Base-by-base conservation (phyloP, 2,888 invertebrate species). In the Hoplodrina ambigua region DNA sequence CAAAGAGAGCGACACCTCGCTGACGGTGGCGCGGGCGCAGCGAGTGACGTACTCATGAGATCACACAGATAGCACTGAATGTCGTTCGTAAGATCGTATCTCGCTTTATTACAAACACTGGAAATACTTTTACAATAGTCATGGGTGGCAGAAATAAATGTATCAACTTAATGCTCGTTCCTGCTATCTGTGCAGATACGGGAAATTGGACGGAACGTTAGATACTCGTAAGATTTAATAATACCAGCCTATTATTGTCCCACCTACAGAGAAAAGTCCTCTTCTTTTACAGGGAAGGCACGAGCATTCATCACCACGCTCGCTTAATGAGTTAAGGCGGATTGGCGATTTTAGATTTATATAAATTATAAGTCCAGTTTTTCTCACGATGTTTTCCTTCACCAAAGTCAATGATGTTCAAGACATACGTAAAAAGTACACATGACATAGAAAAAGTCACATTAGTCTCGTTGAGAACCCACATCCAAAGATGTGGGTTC, bases 1-100 rank as follows among this genome's bases (percentile, higher is more conserved):
- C 84, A 85, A 85, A 86, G 78, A 80, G 84, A 78, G 75, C 85
- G 85, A 84, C 84, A 82, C 80, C 69, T 84, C 75, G 60, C 72
- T 69, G 75, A 61, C 68, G 58, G 75, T 76, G 77, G 78, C 76
- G 72, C 71, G 62, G 71, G 64, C 75, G 60, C 75, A 69, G 72
- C 66, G 55, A 69, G 63, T 72, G 64, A 75, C 65, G 65, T 68
- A 73, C 64, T 55, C 62, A 71, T 60, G 66, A 76, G 81, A 83
- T 83, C 69, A 60, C 65, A 58, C 63, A 63, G 85, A 83, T 83
- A 83, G 68, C 75, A 65, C 64, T 71, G 57, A 82, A 80, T 85
- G 83, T 84, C 85, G 77, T 63, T 82, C 72, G 25, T 52, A 58
- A 80, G 82, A 84, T 83, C 61, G 19, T 82, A 81, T 86, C 85